Base-by-base conservation (phyloP, 2,888 invertebrate genomes). In the Heliconius cydno region DNA sequence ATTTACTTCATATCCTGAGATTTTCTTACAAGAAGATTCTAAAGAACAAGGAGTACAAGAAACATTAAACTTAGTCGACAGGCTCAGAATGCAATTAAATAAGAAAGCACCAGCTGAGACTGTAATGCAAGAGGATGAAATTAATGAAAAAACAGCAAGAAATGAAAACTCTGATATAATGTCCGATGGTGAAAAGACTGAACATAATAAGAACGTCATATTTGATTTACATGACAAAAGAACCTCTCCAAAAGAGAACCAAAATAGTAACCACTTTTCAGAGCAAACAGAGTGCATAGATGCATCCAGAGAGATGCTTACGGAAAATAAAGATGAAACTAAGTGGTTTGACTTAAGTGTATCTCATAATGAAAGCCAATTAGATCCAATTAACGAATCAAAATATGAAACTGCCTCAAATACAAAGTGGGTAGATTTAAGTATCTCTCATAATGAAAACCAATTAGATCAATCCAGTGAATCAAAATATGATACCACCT, bases 41-140 rank as follows among this genome's bases (percentile, higher is more conserved):
- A 97, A 97, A 87, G 98, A 98, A 89, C 96, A 95, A 85, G 97
- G 97, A 85, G 97, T 97, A 0, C 96, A 97, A 82, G 98, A 98
- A 89, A 98, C 98, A 0, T 93, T 97, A 81, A 97, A 98, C 92
- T 94, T 98, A 46, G 97, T 98, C 7, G 98, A 98, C 87, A 98
- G 98, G 87, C 92, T 98, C 28, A 95, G 98, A 74, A 96, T 97
- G 96, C 96, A 97, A 87, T 94, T 97, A 85, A 96, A 95, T 82
- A 97, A 97, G 87, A 97, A 97, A 89, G 96, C 96, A 28, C 95
- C 94, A 77, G 88, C 95, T 65, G 95, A 95, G 79, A 90, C 94
- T 84, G 86, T 93, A 28, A 91, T 93, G 79, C 89, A 92, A 80
- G 95, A 95, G 76, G 90, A 94, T 76, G 83, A 86, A 10, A 83